Percentiles rank a stretch among this genome's conserved stretches.
These are phyloP conservation scores for Himalopsyche tibetana DNA, from an alignment of 2,888 invertebrate genomes.

Conservation along the genomic window DNA sequence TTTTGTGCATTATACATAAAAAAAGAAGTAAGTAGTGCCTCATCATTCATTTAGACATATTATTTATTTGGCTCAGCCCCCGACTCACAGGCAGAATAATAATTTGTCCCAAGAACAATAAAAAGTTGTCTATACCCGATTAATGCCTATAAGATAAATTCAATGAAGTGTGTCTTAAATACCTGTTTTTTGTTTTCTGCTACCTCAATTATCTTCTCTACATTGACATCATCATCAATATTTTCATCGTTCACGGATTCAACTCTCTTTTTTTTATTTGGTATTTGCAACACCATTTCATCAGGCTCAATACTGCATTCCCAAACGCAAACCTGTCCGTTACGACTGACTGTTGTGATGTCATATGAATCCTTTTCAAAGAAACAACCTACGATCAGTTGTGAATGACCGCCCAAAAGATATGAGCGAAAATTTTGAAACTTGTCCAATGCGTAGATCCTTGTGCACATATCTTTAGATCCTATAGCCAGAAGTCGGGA, in stretches of 20 bases:
- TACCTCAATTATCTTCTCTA: slow-evolving; percentile 77
- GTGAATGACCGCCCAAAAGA: slow-evolving; percentile 89
- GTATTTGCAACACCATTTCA: slow-evolving; percentile 79
- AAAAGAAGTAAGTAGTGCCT: too few relatives aligned
- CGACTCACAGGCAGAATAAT: too few relatives aligned
- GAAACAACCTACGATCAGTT: slow-evolving; percentile 89
- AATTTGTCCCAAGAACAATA: too few relatives aligned
- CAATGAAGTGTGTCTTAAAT: neutral
- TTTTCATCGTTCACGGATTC: slow-evolving; percentile 79
- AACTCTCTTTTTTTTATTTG: slow-evolving; percentile 75
- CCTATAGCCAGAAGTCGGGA: slow-evolving; percentile 93
- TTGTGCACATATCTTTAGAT: slow-evolving; percentile 91
- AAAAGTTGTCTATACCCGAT: too few relatives aligned
- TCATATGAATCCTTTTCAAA: slow-evolving; percentile 93
- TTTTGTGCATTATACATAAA: too few relatives aligned
- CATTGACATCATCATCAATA: slow-evolving; percentile 82
- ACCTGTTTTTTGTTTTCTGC: slow-evolving; percentile 69
- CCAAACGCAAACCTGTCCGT: slow-evolving; percentile 92
- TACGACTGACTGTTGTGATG: slow-evolving; percentile 87
- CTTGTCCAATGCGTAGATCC: slow-evolving; percentile 87
- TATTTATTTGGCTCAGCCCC: too few relatives aligned
- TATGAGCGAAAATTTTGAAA: slow-evolving; percentile 86
- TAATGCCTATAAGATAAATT: too few relatives aligned
- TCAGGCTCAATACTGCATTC: slow-evolving; percentile 86
- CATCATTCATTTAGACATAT: too few relatives aligned